Evolutionary conservation across 2,888 invertebrate genomes (phyloP).

Genomic region (Ectemnius lituratus): DNA sequence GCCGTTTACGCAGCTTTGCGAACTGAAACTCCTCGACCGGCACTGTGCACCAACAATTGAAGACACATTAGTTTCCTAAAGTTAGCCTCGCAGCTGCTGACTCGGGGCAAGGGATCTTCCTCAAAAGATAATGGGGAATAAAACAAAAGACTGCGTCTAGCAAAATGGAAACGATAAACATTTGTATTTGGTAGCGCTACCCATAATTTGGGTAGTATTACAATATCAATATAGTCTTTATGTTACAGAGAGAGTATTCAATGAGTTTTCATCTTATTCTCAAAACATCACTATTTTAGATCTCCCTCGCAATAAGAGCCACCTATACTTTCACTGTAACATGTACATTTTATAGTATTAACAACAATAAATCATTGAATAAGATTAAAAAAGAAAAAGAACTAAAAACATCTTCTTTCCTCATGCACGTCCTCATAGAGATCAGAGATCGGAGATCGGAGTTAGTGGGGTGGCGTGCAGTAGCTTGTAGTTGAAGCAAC

Average conservation of each 20-base stretch:
- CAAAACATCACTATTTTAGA: not conserved
- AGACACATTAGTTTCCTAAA: conserved; percentile 55
- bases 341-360: conserved; percentile 58
- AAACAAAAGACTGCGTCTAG: conserved; percentile 41
- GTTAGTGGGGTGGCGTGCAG: not conserved
- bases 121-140: conserved; percentile 31
- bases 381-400: conserved; percentile 7
- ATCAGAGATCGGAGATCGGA: too few species aligned
- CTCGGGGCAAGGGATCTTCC: conserved; percentile 21
- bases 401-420: conserved; percentile 12
- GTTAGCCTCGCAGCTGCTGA: not conserved
- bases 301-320: not conserved
- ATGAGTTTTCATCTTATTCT: conserved; percentile 9
- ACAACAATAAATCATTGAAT: conserved; percentile 33
- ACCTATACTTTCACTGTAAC: conserved; percentile 56
- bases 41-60: conserved; percentile 72
- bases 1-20: conserved; percentile 74
- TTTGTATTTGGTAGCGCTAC: conserved; percentile 53
- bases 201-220: conserved; percentile 41
- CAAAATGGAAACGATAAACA: conserved; percentile 52
- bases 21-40: conserved; percentile 77
- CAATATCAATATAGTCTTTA: conserved; percentile 44
- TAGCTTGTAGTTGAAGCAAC: conserved; percentile 8
- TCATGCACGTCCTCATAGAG: not conserved
- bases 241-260: conserved; percentile 55